Base-by-base conservation (phyloP, 2,888 invertebrate genomes). In the Netelia fuscicornis region DNA sequence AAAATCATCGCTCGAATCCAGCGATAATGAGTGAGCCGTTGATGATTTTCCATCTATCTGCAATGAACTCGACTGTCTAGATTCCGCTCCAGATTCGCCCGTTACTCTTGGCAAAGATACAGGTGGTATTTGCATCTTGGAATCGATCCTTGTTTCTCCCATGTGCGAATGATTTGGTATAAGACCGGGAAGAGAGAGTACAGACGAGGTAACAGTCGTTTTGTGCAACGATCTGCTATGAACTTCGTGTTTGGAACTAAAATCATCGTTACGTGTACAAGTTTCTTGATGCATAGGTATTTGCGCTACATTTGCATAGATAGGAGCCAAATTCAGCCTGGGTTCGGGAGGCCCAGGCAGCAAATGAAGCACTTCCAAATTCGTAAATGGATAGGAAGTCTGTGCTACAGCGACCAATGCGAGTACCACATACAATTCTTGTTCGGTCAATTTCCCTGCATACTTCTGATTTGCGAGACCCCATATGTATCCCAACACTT, bases 381-480 rank as follows among this genome's bases (percentile, higher is more conserved):
- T 93, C 25, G 92, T 92, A 54, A 93, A 93, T 2, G 92, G 90
- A 76, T 91, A 92, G 48, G 91, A 92, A 68, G 94, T 94, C 88
- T 95, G 95, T 25, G 94, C 94, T 0, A 94, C 91, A 2, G 94
- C 94, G 2, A 94, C 94, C 11, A 95, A 89, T n/a, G 94, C 94
- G 52, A 95, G 89, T 56, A 94, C 93, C 11, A 94, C 90, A 81
- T 94, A 94, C 0, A 94, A 88, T 83, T 95, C 94, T 77, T 94
- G 94, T 81, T 94, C 94, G 0, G 94, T 94, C 44, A 95, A 91
- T 64, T 93, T 93, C 3, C 94, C 94, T 9, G 94, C 93, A 25
- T 94, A 94, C 62, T 94, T 94, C 85, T 93, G 92, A 89, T 95
- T 95, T 0, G 94, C 94, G 58, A 95, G 88, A 56, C 93, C 94